Evolutionary conservation across 2,797 vertebrate genomes (phyloP), one percentile per base, ranked within the genome.

Genomic region (Muscicapa comitata): DNA sequence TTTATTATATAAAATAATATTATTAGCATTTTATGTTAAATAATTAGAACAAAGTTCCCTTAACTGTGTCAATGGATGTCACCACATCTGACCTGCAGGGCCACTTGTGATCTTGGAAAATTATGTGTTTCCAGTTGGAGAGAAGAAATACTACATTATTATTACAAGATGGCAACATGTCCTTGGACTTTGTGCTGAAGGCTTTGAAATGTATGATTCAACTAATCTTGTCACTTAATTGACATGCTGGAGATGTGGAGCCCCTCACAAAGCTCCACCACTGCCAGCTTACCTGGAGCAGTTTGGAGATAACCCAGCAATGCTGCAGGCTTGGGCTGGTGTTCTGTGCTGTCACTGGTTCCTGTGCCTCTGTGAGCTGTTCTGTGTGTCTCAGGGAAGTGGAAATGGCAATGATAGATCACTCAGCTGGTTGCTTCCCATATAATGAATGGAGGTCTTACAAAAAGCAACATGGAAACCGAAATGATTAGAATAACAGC

Each of bases 21-120:
- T 57, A 42, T 16, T 40, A 81, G 24, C 48, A 68, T 70, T 93
- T 80, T 65, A n/a, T 80, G 53, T 75, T 51, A 89, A 76, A 42
- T 61, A 91, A 91, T 82, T 89, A 57, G 42, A 54, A 62, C 4
- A 66, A 89, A 74, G 61, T 80, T 87, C 13, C 54, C n/a, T 88
- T 73, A 73, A 53, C 12, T 53, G 11, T 50, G 50, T 81, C 74
- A 90, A 13, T 2, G 24, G 37, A 37, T 86, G 58, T 31, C 58
- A 81, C 21, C 18, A 42, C 28, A 33, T 92, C 51, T 86, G 54
- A 85, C 72, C 72, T 67, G 12, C 8, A 15, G 37, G 37, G n/a
- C 23, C 21, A 13, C 33, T 67, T 31, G 10, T 50, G 62, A 80
- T 51, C 62, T 70, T 66, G 37, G 45, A 81, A 91, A 62, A 73